Evolutionary conservation across 2,797 vertebrate species (phyloP).

Genomic region (Hoplostethus mediterraneus): DNA sequence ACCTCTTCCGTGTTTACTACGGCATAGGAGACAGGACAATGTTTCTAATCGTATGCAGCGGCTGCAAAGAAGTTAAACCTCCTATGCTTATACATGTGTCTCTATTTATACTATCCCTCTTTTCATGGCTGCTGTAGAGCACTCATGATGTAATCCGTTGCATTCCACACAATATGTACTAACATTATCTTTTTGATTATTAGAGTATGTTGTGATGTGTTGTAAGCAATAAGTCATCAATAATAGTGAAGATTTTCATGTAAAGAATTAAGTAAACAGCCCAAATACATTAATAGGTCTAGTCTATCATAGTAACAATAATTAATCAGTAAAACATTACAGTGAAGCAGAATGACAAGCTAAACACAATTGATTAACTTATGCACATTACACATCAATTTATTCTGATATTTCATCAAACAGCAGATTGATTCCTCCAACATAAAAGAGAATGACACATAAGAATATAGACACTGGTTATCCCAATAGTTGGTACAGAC

Average conservation of each 20-base stretch:
- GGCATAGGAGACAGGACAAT: constrained; percentile 56
- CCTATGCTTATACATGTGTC: too few relatives aligned
- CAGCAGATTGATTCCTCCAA: constrained; percentile 31
- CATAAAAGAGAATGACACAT: constrained; percentile 16
- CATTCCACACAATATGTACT: too few relatives aligned
- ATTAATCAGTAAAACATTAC: not conserved
- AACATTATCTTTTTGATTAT: too few relatives aligned
- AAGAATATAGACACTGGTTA: not conserved
- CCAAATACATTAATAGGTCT: too few relatives aligned
- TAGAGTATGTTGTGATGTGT: too few relatives aligned
- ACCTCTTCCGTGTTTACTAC: constrained; percentile 51
- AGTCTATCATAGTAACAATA: not conserved
- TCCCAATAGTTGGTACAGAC: not conserved
- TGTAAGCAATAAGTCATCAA: too few relatives aligned
- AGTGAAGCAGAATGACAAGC: constrained; percentile 3
- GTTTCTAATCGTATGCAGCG: not conserved
- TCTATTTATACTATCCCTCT: too few relatives aligned
- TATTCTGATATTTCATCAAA: constrained; percentile 52
- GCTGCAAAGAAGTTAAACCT: too few relatives aligned
- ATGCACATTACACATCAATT: constrained; percentile 43
- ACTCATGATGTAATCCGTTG: too few relatives aligned
- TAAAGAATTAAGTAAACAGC: too few relatives aligned
- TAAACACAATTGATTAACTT: constrained; percentile 49
- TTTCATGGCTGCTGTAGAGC: too few relatives aligned
- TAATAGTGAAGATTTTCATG: too few relatives aligned